A percentile compares a stretch with the other conserved stretches of the same genome.
These are phyloP conservation scores for Phocides pigmalion DNA, from an alignment of 1,140 invertebrate genomes.

Conservation along the genomic window DNA sequence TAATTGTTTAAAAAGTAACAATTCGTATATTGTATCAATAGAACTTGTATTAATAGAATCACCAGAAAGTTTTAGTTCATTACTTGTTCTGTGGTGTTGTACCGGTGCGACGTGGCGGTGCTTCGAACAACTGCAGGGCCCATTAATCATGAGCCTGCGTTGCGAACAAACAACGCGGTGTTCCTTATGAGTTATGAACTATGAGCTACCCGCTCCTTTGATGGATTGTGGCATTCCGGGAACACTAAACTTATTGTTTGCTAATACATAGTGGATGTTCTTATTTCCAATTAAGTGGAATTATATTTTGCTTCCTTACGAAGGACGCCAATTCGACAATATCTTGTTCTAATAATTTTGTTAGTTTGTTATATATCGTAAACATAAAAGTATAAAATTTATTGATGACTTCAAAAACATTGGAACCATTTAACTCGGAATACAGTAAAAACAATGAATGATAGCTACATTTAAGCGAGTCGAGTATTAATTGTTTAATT, in stretches of 20 bases:
- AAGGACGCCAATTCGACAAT: no score
- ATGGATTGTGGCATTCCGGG: constrained; percentile 19
- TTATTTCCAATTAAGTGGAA: neutral
- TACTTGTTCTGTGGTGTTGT: constrained; percentile 8
- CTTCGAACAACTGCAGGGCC: constrained; percentile 1
- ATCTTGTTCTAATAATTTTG: no score
- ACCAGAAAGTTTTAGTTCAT: neutral
- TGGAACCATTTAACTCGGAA: neutral
- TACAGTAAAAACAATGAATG: constrained; percentile 20
- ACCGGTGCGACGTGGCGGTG: no score
- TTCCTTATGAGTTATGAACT: constrained; percentile 25
- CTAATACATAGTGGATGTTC: neutral
- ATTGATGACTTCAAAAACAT: constrained; percentile 5
- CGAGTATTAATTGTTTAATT: constrained; percentile 28
- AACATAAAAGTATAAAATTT: neutral
- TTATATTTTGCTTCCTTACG: neutral
- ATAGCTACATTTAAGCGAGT: constrained; percentile 18
- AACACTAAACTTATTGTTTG: neutral
- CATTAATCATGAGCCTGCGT: constrained; percentile 24
- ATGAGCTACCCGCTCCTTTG: constrained; percentile 12
- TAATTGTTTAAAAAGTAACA: no score
- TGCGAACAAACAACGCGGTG: constrained; percentile 21
- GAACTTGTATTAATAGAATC: neutral
- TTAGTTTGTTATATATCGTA: no score
- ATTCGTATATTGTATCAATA: no score